phyloP scores from a whole-genome alignment of 2,113 vertebrate genomes.

The Theristicus caerulescens region DNA sequence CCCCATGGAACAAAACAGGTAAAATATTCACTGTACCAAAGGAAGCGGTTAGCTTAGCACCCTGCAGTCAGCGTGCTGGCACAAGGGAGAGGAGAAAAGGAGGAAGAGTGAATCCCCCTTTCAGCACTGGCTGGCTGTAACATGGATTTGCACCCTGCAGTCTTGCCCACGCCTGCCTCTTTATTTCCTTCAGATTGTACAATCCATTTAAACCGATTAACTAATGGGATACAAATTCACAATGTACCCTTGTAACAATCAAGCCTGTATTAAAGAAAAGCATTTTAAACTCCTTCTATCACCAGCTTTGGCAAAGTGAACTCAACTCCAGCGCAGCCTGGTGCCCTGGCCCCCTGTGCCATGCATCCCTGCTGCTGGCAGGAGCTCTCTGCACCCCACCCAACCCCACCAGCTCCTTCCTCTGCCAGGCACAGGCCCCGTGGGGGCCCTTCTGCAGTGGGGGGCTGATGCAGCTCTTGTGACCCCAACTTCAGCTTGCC shows the following conservation, averaged over 20 bases:
- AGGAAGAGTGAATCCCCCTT: background rate
- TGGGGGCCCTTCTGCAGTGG: background rate
- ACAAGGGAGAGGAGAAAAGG: background rate
- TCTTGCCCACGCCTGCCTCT: background rate
- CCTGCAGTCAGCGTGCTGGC: background rate
- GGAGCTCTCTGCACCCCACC: background rate
- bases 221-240: background rate
- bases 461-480: background rate
- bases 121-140: background rate
- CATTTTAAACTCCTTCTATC: background rate
- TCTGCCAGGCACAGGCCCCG: fast-evolving
- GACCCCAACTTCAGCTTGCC: background rate
- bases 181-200: conserved; percentile 2
- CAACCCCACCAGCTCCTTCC: background rate
- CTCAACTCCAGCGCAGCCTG: background rate
- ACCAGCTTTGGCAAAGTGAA: background rate
- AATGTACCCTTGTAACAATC: background rate
- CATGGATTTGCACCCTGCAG: background rate
- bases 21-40: background rate
- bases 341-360: background rate
- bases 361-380: background rate
- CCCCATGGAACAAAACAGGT: background rate
- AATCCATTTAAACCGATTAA: background rate
- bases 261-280: background rate
- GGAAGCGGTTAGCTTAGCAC: background rate